Evolutionary conservation across 2,113 vertebrate species (phyloP).

Genomic region (Planiliza haematocheilus): DNA sequence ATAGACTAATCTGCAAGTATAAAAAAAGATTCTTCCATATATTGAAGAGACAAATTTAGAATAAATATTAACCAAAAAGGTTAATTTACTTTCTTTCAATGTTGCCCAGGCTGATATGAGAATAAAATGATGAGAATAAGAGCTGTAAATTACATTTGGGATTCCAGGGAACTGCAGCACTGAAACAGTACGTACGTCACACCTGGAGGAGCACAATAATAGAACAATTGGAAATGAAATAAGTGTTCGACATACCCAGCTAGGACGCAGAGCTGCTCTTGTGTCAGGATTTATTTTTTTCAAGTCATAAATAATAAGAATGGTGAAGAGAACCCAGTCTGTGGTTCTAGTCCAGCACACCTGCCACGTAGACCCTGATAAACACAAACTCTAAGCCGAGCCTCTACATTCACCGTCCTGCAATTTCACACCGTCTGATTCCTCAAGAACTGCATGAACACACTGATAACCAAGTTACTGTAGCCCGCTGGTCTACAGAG

Average conservation of each 20-base stretch:
- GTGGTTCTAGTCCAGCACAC: slow-evolving; percentile 45
- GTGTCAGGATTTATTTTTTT: slow-evolving; percentile 31
- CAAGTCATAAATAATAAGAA: slow-evolving; percentile 50
- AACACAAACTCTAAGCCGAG: slow-evolving; percentile 51
- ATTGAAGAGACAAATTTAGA: slow-evolving; percentile 13
- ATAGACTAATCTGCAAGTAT: slow-evolving; percentile 30
- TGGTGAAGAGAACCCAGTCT: slow-evolving; percentile 24
- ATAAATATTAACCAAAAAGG: slow-evolving; percentile 49
- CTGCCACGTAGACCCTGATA: slow-evolving; percentile 44
- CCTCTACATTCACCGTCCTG: slow-evolving; percentile 65
- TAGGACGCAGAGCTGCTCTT: slow-evolving; percentile 3
- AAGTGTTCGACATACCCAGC: not conserved
- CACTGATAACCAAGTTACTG: slow-evolving; percentile 69
- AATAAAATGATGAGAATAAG: slow-evolving; percentile 41
- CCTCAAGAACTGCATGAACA: slow-evolving; percentile 69
- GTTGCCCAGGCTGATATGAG: not conserved
- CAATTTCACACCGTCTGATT: slow-evolving; percentile 80
- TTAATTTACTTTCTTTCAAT: slow-evolving; percentile 42
- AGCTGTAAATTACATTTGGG: slow-evolving; percentile 49
- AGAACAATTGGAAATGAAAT: slow-evolving; percentile 10
- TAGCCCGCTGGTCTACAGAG: slow-evolving; percentile 54
- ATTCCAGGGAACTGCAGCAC: not conserved
- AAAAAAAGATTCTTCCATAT: slow-evolving; percentile 15
- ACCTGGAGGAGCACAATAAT: slow-evolving; percentile 7
- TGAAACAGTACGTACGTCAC: not conserved